phyloP scores from a whole-genome alignment of 2,888 invertebrate species.

The Iselma pallidipennis region DNA sequence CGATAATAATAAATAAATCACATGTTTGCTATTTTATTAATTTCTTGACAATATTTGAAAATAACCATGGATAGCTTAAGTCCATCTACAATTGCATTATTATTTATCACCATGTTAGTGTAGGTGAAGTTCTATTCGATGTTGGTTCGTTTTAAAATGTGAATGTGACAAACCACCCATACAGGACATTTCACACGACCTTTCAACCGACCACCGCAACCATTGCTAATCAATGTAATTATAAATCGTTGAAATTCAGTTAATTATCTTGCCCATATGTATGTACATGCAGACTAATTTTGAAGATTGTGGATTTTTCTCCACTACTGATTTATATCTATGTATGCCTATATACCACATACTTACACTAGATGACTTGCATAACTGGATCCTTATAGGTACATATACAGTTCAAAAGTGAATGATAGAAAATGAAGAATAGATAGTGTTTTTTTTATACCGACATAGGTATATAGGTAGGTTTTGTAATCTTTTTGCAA shows the following conservation, averaged over 20 bases:
- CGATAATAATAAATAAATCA: conserved; percentile 24
- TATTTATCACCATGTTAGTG: conserved; percentile 49
- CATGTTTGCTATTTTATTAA: conserved; percentile 19
- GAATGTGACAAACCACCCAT: conserved; percentile 52
- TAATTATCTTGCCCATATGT: background rate
- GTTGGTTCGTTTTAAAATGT: conserved; percentile 38
- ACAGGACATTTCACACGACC: conserved; percentile 56
- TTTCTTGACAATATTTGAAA: conserved; percentile 12
- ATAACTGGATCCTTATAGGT: background rate
- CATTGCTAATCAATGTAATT: conserved; percentile 54
- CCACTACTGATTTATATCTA: conserved; percentile 1
- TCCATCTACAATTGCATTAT: conserved; percentile 43
- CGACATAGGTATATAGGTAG: no score
- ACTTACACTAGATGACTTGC: conserved; percentile 6
- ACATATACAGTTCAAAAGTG: background rate
- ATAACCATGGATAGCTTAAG: conserved; percentile 21
- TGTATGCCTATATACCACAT: background rate
- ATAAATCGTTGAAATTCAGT: conserved; percentile 36
- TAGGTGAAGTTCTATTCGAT: conserved; percentile 44
- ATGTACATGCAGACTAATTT: background rate
- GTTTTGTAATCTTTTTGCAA: conserved; percentile 1
- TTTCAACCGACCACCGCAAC: conserved; percentile 52
- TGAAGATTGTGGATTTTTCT: background rate
- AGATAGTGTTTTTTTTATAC: no score
- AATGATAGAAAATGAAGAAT: background rate